These are phyloP conservation scores for Harpagoxenus sublaevis DNA, from an alignment of 2,888 invertebrate species.

Conservation along the genomic window DNA sequence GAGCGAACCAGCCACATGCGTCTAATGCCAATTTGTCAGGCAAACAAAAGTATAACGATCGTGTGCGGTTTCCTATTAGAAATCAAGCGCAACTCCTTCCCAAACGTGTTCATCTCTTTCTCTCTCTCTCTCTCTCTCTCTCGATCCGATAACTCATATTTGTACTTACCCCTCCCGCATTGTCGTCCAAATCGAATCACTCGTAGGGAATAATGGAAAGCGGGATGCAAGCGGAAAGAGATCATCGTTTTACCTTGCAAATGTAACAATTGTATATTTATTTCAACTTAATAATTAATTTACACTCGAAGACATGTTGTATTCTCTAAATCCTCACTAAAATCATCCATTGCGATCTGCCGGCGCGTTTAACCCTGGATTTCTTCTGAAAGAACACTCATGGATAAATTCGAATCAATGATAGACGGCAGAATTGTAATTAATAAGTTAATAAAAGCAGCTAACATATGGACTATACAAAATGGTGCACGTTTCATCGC, in stretches of 20 bases:
- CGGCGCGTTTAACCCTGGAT: slow-evolving; percentile 33
- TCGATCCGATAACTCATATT: slow-evolving; percentile 38
- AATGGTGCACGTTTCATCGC: not conserved
- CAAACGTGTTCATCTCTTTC: slow-evolving; percentile 38
- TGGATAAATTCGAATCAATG: not conserved
- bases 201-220: slow-evolving; percentile 10
- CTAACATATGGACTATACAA: not conserved
- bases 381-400: slow-evolving; percentile 19
- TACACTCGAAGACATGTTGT: slow-evolving; percentile 55
- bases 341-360: slow-evolving; percentile 36
- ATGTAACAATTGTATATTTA: slow-evolving; percentile 84
- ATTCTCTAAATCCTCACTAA: slow-evolving; percentile 46
- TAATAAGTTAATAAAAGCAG: slow-evolving; percentile 5
- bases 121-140: not conserved
- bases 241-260: slow-evolving; percentile 74
- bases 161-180: slow-evolving; percentile 38
- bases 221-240: not conserved
- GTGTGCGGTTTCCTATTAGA: slow-evolving; percentile 39
- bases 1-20: not conserved
- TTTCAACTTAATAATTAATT: slow-evolving; percentile 74
- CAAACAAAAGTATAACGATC: not conserved
- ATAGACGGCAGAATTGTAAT: not conserved
- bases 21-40: not conserved
- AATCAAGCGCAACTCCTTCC: slow-evolving; percentile 47
- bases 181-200: slow-evolving; percentile 11